Conservation (phyloP, 2,888 invertebrate genomes). For the Acanthosoma haemorrhoidale region DNA sequence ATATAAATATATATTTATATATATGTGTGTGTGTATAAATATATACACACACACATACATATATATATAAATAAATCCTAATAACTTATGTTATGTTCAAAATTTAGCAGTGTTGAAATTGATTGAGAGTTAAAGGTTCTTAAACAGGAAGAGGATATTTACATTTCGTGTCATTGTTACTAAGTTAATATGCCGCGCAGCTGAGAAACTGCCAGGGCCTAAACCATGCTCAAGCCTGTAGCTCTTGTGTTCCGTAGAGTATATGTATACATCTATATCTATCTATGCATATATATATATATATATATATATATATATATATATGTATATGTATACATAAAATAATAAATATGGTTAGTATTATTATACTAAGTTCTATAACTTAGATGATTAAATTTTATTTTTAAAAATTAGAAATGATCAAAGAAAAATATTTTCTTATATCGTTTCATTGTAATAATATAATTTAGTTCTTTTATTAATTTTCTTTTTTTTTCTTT, state of each 20-base stretch:
- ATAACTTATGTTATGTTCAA: neutral
- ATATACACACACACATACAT: too few species aligned
- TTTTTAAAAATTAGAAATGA: conserved; percentile 1
- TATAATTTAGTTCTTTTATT: too few species aligned
- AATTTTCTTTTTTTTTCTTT: too few species aligned
- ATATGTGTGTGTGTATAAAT: too few species aligned
- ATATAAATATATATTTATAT: neutral
- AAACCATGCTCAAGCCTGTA: conserved; percentile 29
- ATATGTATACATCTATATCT: neutral
- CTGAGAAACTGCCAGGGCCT: conserved; percentile 28
- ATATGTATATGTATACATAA: neutral
- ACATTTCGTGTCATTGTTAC: neutral
- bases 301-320: neutral
- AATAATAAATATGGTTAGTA: neutral
- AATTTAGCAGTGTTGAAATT: neutral
- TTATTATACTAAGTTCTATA: conserved; percentile 20
- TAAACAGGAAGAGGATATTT: neutral
- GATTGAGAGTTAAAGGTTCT: neutral
- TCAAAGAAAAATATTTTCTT: neutral
- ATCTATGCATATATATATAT: conserved; percentile 2
- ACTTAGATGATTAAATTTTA: conserved; percentile 23
- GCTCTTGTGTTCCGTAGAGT: conserved; percentile 12
- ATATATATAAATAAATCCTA: too few species aligned
- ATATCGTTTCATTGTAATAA: neutral
- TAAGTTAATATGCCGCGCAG: conserved; percentile 21